Evolutionary conservation across 2,113 vertebrate genomes (phyloP).

Genomic region (Paracyprichromis sp.): DNA sequence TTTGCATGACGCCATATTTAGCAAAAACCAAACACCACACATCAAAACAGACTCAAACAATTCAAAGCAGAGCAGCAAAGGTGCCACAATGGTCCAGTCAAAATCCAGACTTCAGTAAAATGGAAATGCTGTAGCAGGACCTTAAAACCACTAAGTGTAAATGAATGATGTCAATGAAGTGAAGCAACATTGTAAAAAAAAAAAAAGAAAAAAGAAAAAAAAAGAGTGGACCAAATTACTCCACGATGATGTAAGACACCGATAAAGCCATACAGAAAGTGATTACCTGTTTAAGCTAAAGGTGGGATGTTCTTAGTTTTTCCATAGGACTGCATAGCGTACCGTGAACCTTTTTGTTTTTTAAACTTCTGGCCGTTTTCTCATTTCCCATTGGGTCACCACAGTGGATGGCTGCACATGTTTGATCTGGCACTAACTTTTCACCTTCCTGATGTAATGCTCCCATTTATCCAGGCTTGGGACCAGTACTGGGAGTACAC

Average conservation of each 20-base stretch:
- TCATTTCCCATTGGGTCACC: neutral
- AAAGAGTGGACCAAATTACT: neutral
- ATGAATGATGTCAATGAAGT: neutral
- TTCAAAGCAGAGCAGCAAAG: neutral
- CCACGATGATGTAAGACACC: neutral
- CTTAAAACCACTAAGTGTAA: neutral
- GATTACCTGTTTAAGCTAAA: neutral
- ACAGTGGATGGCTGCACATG: neutral
- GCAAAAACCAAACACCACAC: neutral
- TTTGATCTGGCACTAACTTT: neutral
- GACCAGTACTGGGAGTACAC: neutral
- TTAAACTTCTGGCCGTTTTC: neutral
- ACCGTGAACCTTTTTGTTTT: neutral
- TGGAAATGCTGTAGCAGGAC: neutral
- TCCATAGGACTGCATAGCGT: neutral
- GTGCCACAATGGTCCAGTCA: neutral
- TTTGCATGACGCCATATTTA: neutral
- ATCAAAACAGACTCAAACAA: neutral
- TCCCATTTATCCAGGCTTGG: neutral
- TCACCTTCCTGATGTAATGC: neutral
- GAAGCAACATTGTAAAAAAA: neutral
- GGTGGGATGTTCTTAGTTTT: neutral
- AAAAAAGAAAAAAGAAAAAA: rapidly evolving
- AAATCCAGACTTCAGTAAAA: neutral
- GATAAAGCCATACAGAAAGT: neutral